Evolutionary conservation across 2,888 invertebrate species (phyloP), one percentile per base, ranked within the genome.

Genomic region (Trichopria drosophilae): DNA sequence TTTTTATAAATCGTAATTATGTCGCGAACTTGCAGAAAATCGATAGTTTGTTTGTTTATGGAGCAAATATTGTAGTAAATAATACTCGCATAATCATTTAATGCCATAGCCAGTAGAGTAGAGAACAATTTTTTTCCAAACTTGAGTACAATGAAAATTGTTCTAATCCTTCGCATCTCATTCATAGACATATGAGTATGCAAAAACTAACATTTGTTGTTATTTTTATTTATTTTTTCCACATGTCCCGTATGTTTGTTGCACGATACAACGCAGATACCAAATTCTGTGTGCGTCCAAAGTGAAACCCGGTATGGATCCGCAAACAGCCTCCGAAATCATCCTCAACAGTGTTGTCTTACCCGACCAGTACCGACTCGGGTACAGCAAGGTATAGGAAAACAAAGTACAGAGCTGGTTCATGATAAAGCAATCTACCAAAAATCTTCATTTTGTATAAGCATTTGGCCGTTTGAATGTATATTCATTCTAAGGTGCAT

Each of bases 231-330:
- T 37, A 40, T 54, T 48, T 57, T 43, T 29, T 35, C 18, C 20
- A 28, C 39, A 58, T 51, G 41, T 43, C 50, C 45, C 49, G 31
- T 58, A 46, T 55, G 42, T n/a, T n/a, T n/a, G n/a, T n/a, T n/a
- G n/a, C n/a, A 24, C 7, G 39, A 57, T 56, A 69, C 74, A 81
- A 83, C 81, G 83, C 88, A 93, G 94, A 88, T 98, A 99, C 90
- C 93, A 95, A 85, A 96, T 99, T 86, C 90, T 99, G 87, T 95
- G 95, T 82, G 93, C 96, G 78, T 89, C 88, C 80, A 85, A 82
- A 77, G 77, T 91, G 78, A 86, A 84, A 82, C 86, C 86, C 66
- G 81, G 82, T 66, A 84, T 83, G 77, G 79, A 85, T 62, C 81
- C 87, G 60, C 84, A 87, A 79, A 87, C 90, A 81, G 88, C 89